phyloP scores from a whole-genome alignment of 2,113 vertebrate genomes.

The Lethenteron reissneri region DNA sequence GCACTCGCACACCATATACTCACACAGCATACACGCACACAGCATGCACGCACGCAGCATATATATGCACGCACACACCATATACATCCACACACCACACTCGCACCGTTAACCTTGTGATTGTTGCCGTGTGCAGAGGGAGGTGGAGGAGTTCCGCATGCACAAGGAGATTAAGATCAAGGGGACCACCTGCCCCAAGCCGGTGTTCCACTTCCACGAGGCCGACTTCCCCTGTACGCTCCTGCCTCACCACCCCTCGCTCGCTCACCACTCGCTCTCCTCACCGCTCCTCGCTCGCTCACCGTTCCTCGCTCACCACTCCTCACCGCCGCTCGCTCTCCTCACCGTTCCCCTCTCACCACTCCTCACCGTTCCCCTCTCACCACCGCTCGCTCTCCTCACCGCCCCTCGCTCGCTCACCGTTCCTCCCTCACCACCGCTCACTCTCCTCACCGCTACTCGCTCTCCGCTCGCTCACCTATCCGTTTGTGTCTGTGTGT shows the following conservation, averaged over 20 bases:
- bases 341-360: too few relatives aligned
- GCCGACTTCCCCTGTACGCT: constrained; percentile 63
- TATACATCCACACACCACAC: neutral
- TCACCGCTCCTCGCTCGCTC: neutral
- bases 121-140: constrained; percentile 28
- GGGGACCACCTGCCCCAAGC: constrained; percentile 58
- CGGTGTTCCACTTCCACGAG: constrained; percentile 58
- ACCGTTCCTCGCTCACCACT: neutral
- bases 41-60: too few relatives aligned
- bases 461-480: too few relatives aligned
- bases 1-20: too few relatives aligned
- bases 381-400: too few relatives aligned
- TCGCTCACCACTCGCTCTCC: neutral
- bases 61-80: too few relatives aligned
- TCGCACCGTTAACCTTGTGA: neutral
- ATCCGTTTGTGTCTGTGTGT: too few relatives aligned
- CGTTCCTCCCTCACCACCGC: too few relatives aligned
- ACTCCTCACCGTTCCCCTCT: too few relatives aligned
- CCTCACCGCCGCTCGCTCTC: neutral
- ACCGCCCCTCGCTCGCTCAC: too few relatives aligned
- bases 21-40: too few relatives aligned
- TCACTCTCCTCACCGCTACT: too few relatives aligned
- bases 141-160: constrained; percentile 54
- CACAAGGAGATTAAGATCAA: constrained; percentile 81
- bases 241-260: neutral